Percentiles rank a stretch among this genome's conserved stretches.
Evolutionary conservation across 2,888 invertebrate species (phyloP).

Genomic region (Synanthedon vespiformis): DNA sequence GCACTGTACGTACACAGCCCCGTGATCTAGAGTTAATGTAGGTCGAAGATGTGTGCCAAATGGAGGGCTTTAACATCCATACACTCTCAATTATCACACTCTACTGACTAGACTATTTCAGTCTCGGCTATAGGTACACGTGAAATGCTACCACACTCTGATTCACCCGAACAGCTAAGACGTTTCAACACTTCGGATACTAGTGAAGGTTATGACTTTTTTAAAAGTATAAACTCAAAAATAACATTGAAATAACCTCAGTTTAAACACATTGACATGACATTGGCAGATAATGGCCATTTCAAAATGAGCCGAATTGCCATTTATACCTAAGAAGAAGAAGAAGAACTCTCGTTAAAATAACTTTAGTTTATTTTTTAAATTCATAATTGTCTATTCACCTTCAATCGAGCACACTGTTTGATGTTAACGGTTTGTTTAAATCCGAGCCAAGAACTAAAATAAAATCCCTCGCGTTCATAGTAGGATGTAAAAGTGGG

Average conservation of each 20-base stretch:
- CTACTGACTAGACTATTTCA: slow-evolving; percentile 42
- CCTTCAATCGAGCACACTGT: neutral
- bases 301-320: too few species aligned
- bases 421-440: neutral
- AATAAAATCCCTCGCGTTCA: neutral
- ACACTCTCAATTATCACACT: neutral
- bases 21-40: neutral
- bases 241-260: neutral
- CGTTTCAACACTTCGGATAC: slow-evolving; percentile 50
- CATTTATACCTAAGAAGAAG: too few species aligned
- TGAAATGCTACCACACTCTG: slow-evolving; percentile 50
- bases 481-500: neutral
- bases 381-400: neutral
- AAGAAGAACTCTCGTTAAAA: neutral
- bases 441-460: neutral
- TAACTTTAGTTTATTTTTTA: neutral
- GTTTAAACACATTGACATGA: too few species aligned
- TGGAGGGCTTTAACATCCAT: slow-evolving; percentile 18
- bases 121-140: slow-evolving; percentile 39
- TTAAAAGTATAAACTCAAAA: neutral
- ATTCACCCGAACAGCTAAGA: slow-evolving; percentile 41
- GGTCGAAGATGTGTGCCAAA: slow-evolving; percentile 28
- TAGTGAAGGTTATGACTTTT: slow-evolving; percentile 37
- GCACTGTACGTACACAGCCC: neutral
- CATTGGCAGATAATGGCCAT: too few species aligned